These are phyloP conservation scores for Drepana arcuata DNA, from an alignment of 1,140 invertebrate species.

Conservation along the genomic window DNA sequence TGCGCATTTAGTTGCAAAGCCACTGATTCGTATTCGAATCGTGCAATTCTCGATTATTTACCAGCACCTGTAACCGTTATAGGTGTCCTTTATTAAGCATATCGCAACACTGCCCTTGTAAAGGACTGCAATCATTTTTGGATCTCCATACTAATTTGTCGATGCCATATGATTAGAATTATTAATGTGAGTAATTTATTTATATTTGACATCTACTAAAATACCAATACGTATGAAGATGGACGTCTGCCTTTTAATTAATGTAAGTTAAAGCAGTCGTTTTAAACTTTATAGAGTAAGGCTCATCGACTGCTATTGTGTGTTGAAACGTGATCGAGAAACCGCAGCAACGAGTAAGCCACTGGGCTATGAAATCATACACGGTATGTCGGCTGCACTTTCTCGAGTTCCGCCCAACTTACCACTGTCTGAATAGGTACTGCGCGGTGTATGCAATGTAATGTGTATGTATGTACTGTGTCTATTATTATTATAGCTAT, in stretches of 20 bases:
- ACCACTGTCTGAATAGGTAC: neutral
- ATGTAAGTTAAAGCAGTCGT: no score
- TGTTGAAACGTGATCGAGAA: slow-evolving; percentile 36
- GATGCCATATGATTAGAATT: no score
- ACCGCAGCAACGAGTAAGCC: slow-evolving; percentile 38
- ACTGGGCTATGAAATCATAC: slow-evolving; percentile 61
- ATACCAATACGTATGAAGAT: no score
- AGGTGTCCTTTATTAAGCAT: slow-evolving; percentile 28
- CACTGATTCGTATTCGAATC: slow-evolving; percentile 42
- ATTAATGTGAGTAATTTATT: no score
- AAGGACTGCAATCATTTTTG: slow-evolving; percentile 19
- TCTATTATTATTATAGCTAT: no score
- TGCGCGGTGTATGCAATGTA: neutral
- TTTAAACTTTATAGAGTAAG: no score
- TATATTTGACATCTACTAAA: no score
- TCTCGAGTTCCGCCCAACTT: slow-evolving; percentile 25
- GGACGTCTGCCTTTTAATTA: no score
- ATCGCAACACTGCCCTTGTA: slow-evolving; percentile 30
- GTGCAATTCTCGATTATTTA: slow-evolving; percentile 26
- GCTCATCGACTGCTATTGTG: no score
- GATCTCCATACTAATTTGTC: no score
- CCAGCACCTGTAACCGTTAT: slow-evolving; percentile 27
- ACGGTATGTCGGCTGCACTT: slow-evolving; percentile 49
- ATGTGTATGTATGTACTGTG: no score
- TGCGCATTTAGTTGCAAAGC: slow-evolving; percentile 24